Conservation (phyloP, 2,888 invertebrate species). For the Cephus nigrinus region DNA sequence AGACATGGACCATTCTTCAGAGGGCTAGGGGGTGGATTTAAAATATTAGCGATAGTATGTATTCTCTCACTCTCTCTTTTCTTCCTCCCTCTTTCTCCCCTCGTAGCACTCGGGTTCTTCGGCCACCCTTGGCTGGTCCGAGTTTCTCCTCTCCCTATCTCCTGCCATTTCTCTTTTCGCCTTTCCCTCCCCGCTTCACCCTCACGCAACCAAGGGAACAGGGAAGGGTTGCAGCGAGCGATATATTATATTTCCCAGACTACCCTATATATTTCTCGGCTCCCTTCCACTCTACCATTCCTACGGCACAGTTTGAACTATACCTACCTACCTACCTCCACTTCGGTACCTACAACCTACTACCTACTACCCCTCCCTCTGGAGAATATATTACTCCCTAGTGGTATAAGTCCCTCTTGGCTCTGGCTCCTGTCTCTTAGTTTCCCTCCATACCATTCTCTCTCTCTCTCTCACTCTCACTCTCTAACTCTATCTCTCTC, state of each 20-base stretch:
- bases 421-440: neutral
- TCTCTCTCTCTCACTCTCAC: neutral
- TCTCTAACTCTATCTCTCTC: neutral
- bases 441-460: neutral
- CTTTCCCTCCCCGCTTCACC: neutral
- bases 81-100: neutral
- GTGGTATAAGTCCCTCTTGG: conserved; percentile 2
- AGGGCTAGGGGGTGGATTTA: conserved; percentile 4
- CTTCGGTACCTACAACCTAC: neutral
- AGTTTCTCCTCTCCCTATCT: conserved; percentile 7
- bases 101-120: neutral
- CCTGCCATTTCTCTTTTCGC: conserved; percentile 7
- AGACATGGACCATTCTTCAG: conserved; percentile 10
- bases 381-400: conserved; percentile 6
- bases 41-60: conserved; percentile 12
- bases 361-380: neutral
- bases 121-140: neutral
- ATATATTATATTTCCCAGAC: conserved; percentile 20
- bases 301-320: neutral
- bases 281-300: conserved; percentile 12
- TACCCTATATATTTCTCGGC: conserved; percentile 17
- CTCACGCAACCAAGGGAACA: conserved; percentile 9
- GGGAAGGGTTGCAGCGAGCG: conserved; percentile 19
- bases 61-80: neutral
- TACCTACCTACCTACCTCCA: conserved; percentile 8